A percentile compares a stretch with the other conserved stretches of the same genome.
Conservation (phyloP, 2,113 vertebrate species). For the Osmerus mordax region DNA sequence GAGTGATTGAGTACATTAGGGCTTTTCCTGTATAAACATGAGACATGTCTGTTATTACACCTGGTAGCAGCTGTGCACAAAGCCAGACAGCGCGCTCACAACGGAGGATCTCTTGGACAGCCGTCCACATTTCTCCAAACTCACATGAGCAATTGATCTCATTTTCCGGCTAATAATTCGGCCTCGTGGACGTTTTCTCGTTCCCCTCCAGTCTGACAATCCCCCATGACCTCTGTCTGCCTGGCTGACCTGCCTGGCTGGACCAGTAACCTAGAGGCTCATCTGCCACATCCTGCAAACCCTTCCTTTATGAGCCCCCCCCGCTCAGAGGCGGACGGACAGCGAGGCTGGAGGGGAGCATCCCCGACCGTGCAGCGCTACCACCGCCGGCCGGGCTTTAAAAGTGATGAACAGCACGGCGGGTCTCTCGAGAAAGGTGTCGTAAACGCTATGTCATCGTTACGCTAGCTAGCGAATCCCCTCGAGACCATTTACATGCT, state of each 20-base stretch:
- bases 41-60: too few relatives aligned
- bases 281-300: conserved; percentile 8
- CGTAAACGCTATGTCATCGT: conserved; percentile 32
- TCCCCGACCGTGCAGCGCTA: conserved; percentile 9
- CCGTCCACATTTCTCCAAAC: too few relatives aligned
- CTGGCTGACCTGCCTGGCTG: conserved; percentile 12
- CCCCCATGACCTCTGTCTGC: conserved; percentile 1
- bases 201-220: background rate
- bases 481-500: conserved; percentile 46
- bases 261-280: conserved; percentile 9
- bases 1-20: too few relatives aligned
- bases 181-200: conserved; percentile 33
- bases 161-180: conserved; percentile 25
- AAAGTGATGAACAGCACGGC: conserved; percentile 17
- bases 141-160: conserved; percentile 15
- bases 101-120: background rate
- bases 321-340: conserved; percentile 16
- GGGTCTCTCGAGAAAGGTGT: conserved; percentile 38
- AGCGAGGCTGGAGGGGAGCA: background rate
- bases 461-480: conserved; percentile 25
- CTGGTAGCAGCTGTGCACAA: too few relatives aligned
- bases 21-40: too few relatives aligned
- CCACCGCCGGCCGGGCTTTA: background rate
- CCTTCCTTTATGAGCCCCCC: conserved; percentile 12
- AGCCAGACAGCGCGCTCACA: background rate